Conservation (phyloP, 2,113 vertebrate species). For the Dunckerocampus dactyliophorus region DNA sequence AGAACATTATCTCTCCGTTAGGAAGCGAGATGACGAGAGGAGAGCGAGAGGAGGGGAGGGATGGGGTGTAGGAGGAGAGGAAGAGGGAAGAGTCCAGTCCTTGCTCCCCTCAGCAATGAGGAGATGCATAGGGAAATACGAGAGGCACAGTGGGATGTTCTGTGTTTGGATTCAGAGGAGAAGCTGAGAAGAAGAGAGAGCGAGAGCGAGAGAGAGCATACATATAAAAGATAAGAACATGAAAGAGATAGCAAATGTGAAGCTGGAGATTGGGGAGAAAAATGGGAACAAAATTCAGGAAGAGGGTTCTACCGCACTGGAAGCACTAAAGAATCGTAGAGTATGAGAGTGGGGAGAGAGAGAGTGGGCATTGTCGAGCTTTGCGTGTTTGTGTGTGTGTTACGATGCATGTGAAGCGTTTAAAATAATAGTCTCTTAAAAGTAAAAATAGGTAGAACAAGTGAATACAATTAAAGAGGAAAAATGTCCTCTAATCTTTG, state of each 20-base stretch:
- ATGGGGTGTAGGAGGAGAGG: conserved; percentile 42
- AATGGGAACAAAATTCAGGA: conserved; percentile 19
- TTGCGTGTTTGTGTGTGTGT: conserved; percentile 12
- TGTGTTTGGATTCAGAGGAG: conserved; percentile 19
- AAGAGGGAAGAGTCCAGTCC: conserved; percentile 41
- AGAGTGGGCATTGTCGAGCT: conserved; percentile 12
- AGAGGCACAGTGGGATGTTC: conserved; percentile 37
- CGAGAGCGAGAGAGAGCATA: background rate
- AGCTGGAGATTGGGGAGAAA: conserved; percentile 21
- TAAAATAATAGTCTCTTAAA: too few species aligned
- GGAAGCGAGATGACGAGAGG: conserved; percentile 11
- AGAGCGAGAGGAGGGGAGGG: conserved; percentile 28
- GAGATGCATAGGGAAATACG: conserved; percentile 46
- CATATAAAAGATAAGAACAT: background rate
- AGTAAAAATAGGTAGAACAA: too few species aligned
- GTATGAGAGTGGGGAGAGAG: conserved; percentile 21
- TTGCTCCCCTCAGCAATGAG: conserved; percentile 41
- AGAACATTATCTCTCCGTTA: conserved; percentile 72
- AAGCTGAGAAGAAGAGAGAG: conserved; percentile 7
- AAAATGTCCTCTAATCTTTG: too few species aligned
- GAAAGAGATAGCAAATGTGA: conserved; percentile 16
- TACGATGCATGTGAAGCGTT: background rate
- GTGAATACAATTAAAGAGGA: too few species aligned
- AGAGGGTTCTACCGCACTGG: conserved; percentile 1
- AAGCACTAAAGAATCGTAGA: conserved; percentile 17